Percentiles rank a stretch among this genome's conserved stretches.
phyloP scores from a whole-genome alignment of 2,888 invertebrate genomes.

The Tetragonula carbonaria region DNA sequence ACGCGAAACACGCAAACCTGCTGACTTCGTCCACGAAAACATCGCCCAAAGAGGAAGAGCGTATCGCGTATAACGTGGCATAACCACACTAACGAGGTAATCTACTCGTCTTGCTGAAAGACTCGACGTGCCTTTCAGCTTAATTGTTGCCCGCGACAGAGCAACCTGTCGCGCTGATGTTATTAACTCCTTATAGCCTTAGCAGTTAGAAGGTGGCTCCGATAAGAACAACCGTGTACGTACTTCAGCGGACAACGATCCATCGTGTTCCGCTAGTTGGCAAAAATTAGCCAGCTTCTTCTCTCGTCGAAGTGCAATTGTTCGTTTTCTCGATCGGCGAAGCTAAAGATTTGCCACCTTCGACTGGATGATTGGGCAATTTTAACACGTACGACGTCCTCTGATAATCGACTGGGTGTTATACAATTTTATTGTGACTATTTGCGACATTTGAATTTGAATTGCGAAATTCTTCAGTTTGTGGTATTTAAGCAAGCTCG shows the following conservation, averaged over 20 bases:
- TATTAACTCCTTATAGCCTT: conserved; percentile 69
- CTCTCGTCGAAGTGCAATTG: neutral
- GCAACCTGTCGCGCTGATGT: conserved; percentile 60
- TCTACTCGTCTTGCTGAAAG: conserved; percentile 71
- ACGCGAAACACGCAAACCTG: conserved; percentile 1
- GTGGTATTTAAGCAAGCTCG: too few species aligned
- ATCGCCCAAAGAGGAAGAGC: neutral
- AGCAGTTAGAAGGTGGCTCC: conserved; percentile 59
- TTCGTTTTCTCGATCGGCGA: too few species aligned
- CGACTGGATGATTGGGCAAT: too few species aligned
- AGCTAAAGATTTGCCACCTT: too few species aligned
- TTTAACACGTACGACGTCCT: too few species aligned
- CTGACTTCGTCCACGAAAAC: conserved; percentile 34
- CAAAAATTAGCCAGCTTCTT: conserved; percentile 35
- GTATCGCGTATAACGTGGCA: conserved; percentile 48
- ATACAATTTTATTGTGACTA: too few species aligned
- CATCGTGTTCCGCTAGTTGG: neutral
- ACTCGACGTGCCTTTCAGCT: conserved; percentile 68
- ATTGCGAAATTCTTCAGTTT: too few species aligned
- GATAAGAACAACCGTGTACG: conserved; percentile 26
- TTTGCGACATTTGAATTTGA: too few species aligned
- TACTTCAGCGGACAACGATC: neutral
- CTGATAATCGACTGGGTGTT: too few species aligned
- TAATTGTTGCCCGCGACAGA: conserved; percentile 70
- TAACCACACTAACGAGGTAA: conserved; percentile 64